Conservation (phyloP, 92 coral and sea anemone species). For the Phenganax subtilis region DNA sequence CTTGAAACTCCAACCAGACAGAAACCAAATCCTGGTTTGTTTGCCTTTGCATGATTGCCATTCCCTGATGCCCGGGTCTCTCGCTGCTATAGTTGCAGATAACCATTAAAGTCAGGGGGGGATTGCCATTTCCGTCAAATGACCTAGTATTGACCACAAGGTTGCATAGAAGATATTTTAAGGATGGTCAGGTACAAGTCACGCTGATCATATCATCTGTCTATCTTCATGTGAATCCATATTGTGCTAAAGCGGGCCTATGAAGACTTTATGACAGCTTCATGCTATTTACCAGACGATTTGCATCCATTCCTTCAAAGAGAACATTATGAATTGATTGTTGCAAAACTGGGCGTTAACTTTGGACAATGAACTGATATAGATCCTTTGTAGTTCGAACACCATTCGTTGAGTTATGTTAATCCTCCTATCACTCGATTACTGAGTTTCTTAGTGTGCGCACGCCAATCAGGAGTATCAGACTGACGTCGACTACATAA, state of each 20-base stretch:
- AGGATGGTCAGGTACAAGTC: slow-evolving; percentile 46
- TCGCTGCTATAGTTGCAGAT: slow-evolving; percentile 54
- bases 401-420: too few species aligned
- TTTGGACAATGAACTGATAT: too few species aligned
- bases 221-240: slow-evolving; percentile 40
- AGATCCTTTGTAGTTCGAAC: too few species aligned
- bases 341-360: too few species aligned
- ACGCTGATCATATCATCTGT: slow-evolving; percentile 47
- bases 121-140: slow-evolving; percentile 49
- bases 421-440: too few species aligned
- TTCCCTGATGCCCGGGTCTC: slow-evolving; percentile 56
- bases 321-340: too few species aligned
- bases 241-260: slow-evolving; percentile 30
- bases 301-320: slow-evolving; percentile 28
- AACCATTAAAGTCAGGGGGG: slow-evolving; percentile 52
- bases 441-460: too few species aligned
- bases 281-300: slow-evolving; percentile 40
- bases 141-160: slow-evolving; percentile 50
- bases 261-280: not conserved
- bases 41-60: slow-evolving; percentile 38
- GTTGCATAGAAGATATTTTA: slow-evolving; percentile 32
- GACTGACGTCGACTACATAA: too few species aligned
- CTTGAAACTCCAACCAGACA: slow-evolving; percentile 29
- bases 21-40: slow-evolving; percentile 50
- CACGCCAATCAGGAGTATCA: too few species aligned